A percentile compares a stretch with the other conserved stretches of the same genome.
phyloP scores from a whole-genome alignment of 2,797 vertebrate genomes.

The Typhlichthys eigenmanni region DNA sequence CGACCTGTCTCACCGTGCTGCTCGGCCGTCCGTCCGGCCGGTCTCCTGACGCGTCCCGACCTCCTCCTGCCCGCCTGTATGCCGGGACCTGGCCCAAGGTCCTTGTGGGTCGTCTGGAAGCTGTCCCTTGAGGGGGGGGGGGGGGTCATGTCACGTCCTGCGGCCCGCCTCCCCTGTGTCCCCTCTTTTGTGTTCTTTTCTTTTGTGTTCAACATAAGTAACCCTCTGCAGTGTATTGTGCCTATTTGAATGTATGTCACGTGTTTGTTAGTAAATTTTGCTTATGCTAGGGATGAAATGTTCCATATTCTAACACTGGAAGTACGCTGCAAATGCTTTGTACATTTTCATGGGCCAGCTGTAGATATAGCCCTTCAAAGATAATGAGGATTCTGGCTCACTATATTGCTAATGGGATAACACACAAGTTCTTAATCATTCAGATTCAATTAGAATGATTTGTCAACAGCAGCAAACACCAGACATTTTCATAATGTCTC shows the following conservation, averaged over 20 bases:
- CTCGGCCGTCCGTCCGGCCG: no score
- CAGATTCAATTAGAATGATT: conserved; percentile 17
- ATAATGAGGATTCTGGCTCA: background rate
- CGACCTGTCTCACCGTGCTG: no score
- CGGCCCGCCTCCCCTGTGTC: no score
- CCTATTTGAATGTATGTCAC: background rate
- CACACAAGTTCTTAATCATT: conserved; percentile 16
- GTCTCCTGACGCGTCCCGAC: no score
- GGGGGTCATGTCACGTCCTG: no score
- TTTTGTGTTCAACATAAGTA: no score
- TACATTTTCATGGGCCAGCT: conserved; percentile 1
- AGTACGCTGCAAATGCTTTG: conserved; percentile 1
- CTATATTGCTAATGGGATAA: conserved; percentile 5
- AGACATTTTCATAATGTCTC: conserved; percentile 5
- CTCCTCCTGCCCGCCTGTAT: no score
- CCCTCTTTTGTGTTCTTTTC: no score
- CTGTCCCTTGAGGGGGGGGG: no score
- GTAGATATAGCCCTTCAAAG: conserved; percentile 14
- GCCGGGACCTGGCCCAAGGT: no score
- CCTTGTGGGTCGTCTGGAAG: no score
- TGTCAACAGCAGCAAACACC: conserved; percentile 11
- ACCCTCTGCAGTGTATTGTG: no score
- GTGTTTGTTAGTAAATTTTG: background rate
- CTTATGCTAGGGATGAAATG: background rate
- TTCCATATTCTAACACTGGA: background rate